phyloP scores from a whole-genome alignment of 1,140 invertebrate genomes.

The Tetramorium parvispinum region DNA sequence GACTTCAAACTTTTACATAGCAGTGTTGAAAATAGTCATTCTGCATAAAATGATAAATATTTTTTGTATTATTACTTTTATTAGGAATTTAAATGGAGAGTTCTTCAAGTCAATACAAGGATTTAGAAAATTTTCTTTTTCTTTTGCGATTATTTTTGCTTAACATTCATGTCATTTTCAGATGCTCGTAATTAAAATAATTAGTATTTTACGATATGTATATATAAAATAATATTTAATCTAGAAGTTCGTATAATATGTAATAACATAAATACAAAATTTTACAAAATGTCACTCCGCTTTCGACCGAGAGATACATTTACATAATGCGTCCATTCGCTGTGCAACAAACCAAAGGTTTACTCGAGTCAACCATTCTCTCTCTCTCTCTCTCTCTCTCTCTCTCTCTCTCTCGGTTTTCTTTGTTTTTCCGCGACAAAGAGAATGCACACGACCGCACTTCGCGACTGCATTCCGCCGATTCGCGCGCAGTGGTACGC shows the following conservation, averaged over 20 bases:
- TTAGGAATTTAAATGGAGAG: background rate
- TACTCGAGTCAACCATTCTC: background rate
- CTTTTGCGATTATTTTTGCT: background rate
- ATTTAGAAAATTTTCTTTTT: background rate
- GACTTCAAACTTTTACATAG: too few species aligned
- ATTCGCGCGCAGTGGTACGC: background rate
- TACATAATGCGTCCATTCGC: conserved; percentile 14
- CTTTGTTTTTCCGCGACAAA: conserved; percentile 3
- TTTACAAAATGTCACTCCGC: background rate
- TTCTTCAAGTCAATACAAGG: background rate
- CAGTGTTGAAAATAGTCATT: too few species aligned
- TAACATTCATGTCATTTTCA: background rate
- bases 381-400: too few species aligned
- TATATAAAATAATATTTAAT: background rate
- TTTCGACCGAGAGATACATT: background rate
- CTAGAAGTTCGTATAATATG: background rate
- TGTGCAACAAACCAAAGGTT: conserved; percentile 14
- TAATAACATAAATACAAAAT: background rate
- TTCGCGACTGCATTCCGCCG: background rate
- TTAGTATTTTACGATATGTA: background rate
- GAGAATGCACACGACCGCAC: conserved; percentile 18
- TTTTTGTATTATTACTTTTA: background rate
- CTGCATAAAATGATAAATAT: background rate
- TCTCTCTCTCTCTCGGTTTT: background rate
- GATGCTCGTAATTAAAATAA: background rate